These are phyloP conservation scores for Spinus olivaceus DNA, from an alignment of 2,797 vertebrate genomes.

Conservation along the genomic window DNA sequence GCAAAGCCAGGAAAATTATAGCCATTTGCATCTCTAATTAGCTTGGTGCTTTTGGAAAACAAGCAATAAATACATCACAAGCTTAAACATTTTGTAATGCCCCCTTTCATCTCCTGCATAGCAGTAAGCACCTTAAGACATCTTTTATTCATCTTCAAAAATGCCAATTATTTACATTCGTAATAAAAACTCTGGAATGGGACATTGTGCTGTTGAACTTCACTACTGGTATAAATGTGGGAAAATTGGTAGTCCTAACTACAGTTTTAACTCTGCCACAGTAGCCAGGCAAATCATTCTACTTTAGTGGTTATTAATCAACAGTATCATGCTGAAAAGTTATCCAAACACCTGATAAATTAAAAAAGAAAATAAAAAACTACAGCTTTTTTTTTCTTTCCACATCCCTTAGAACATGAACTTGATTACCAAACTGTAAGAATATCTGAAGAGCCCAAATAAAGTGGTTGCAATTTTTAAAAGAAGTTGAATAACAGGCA, in stretches of 20 bases:
- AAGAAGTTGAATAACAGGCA: constrained; percentile 51
- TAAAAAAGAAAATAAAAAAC: constrained; percentile 41
- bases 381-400: constrained; percentile 63
- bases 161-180: constrained; percentile 78
- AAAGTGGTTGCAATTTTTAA: constrained; percentile 46
- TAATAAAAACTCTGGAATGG: constrained; percentile 70
- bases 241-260: constrained; percentile 51
- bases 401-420: constrained; percentile 49
- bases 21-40: constrained; percentile 67
- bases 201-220: constrained; percentile 76
- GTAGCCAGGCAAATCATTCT: constrained; percentile 65
- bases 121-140: constrained; percentile 77
- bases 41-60: constrained; percentile 71
- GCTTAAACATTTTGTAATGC: constrained; percentile 77
- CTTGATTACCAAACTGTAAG: constrained; percentile 41
- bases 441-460: constrained; percentile 48
- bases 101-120: constrained; percentile 81
- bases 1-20: constrained; percentile 73
- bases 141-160: constrained; percentile 70
- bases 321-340: constrained; percentile 65
- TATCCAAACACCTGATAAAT: constrained; percentile 58
- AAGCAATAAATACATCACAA: constrained; percentile 77
- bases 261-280: constrained; percentile 50
- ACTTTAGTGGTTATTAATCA: constrained; percentile 86
- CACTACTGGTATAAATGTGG: constrained; percentile 47